Base-by-base conservation (phyloP, 2,888 invertebrate genomes). In the Brachyopa scutellaris region DNA sequence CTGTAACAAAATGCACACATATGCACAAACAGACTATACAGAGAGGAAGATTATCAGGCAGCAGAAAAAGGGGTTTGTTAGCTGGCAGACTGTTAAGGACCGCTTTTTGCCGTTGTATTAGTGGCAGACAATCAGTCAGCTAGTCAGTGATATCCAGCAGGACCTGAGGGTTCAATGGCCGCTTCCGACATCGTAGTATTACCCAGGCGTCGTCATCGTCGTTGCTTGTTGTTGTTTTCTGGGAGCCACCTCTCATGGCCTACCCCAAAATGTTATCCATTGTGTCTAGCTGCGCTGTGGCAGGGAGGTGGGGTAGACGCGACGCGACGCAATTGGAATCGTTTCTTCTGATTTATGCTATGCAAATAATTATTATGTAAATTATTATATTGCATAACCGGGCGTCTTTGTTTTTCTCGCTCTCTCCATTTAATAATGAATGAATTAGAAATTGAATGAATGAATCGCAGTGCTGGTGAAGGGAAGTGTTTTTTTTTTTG, bases 241-340 rank as follows among this genome's bases (percentile, higher is more conserved):
- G 82, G 83, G 77, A 78, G 79, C 82, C 85, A 84, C 76, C 84
- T 85, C 61, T 67, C 82, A 77, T 82, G 82, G 82, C 82, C 82
- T 82, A 76, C 82, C 82, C 77, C 77, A 82, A 82, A 79, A 70
- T 55, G 38, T 42, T 82, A 61, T 38, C 53, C 76, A 82, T 76
- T 77, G 82, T 82, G 82, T 77, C 82, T 70, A 57, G 76, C 29
- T 55, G 5, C 11, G 36, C 11, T 57, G 7, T 17, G 21, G 19
- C 9, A 17, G 11, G 38, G 70, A 66, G 72, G 38, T 72, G 64
- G 72, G 19, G 77, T 70, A 77, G 82, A 82, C 82, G 64, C 77
- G 49, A 11, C 9, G 23, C 29, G n/a, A 51, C 66, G 47, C 77
- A 38, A 11, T 57, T 29, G 23, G 15, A 66, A 19, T 42, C n/a